Conservation (phyloP, 2,113 vertebrate species). For the Epinephelus fuscoguttatus region DNA sequence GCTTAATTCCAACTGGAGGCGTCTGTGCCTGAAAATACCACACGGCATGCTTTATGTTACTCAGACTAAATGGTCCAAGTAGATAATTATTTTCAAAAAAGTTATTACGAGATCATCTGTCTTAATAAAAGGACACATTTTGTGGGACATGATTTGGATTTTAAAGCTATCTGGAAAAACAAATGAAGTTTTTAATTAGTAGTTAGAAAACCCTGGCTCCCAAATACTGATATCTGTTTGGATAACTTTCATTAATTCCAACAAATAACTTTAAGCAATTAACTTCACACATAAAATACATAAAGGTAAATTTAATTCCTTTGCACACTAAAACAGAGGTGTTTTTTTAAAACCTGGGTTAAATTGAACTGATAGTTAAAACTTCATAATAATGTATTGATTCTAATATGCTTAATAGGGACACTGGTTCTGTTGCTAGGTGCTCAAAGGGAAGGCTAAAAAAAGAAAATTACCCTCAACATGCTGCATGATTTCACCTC, state of each 20-base stretch:
- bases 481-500: conserved; percentile 2
- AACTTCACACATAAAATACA: neutral
- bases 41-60: neutral
- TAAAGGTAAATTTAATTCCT: neutral
- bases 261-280: neutral
- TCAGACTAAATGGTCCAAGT: conserved; percentile 2
- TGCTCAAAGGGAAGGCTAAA: neutral
- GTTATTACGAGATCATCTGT: conserved; percentile 17
- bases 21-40: conserved; percentile 12
- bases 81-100: conserved; percentile 18
- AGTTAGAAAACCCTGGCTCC: neutral
- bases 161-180: conserved; percentile 10
- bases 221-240: neutral
- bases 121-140: conserved; percentile 20
- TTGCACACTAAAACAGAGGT: neutral
- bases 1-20: neutral
- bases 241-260: neutral
- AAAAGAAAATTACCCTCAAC: neutral
- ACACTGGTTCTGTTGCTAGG: neutral
- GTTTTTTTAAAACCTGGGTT: neutral
- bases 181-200: conserved; percentile 13
- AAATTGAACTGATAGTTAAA: neutral
- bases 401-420: neutral
- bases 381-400: neutral
- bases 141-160: conserved; percentile 18